Evolutionary conservation across 1,140 invertebrate species (phyloP), one percentile per base, ranked within the genome.

Genomic region (Drosophila nigromelanica): DNA sequence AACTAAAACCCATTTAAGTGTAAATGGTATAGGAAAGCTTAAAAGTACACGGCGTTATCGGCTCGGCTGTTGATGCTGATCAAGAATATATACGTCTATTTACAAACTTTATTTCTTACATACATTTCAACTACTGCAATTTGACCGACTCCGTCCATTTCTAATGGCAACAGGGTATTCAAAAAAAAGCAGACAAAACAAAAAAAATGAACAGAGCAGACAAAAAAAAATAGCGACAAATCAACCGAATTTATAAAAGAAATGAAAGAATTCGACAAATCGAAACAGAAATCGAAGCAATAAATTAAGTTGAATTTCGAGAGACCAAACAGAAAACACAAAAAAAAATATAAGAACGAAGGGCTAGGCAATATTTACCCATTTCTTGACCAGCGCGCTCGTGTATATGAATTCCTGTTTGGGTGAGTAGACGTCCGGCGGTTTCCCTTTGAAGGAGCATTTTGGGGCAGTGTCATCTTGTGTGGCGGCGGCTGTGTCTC

Each of bases 221-320:
- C 82, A 50, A 81, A 54, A 24, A 24, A 24, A 82, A 82, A 82
- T 82, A 82, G 59, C 74, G 77, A 77, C 80, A 82, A 87, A 87
- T 87, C 82, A 87, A 82, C 61, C 76, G 74, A 87, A 86, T 87
- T 86, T 81, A 81, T 86, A 87, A 89, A 83, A 87, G 76, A 82
- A 89, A 82, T 63, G 68, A 67, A 81, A 87, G 76, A 87, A 83
- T 79, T 72, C 78, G 83, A 79, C 79, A 87, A 86, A 87, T 87
- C 78, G 82, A 87, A 78, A 68, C 73, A 10, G 78, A 85, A 85
- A 86, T 86, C 79, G 68, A 87, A 83, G 83, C 83, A 87, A 87
- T 87, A 87, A 87, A 87, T 89, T 89, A 83, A 89, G 58, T 80
- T 66, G 72, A 76, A 72, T 77, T 85, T 85, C 63, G 43, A 63